Evolutionary conservation across 2,888 invertebrate species (phyloP).

Genomic region (Drosophila rellima): DNA sequence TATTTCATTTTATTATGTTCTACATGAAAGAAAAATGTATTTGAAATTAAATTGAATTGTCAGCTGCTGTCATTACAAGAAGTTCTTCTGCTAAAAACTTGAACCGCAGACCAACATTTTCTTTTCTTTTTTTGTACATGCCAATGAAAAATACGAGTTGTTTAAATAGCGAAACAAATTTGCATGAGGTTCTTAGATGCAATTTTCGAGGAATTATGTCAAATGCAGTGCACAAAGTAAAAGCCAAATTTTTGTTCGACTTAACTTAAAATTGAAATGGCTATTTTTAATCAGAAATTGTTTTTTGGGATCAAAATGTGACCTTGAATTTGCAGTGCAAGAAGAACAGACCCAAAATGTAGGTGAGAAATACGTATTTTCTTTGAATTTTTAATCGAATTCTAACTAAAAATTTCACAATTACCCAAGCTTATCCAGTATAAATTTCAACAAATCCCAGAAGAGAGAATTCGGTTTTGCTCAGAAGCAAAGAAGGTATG

Average conservation of each 20-base stretch:
- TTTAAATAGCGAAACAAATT: slow-evolving; percentile 15
- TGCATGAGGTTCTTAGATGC: background rate
- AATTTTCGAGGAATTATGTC: slow-evolving; percentile 32
- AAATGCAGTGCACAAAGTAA: slow-evolving; percentile 24
- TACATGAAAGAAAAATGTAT: slow-evolving; percentile 31
- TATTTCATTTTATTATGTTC: slow-evolving; percentile 7
- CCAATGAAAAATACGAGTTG: background rate
- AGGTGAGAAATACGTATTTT: background rate
- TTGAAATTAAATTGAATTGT: slow-evolving; percentile 28
- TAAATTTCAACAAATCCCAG: too few relatives aligned
- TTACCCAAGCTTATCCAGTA: too few relatives aligned
- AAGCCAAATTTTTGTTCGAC: background rate
- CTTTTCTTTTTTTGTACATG: background rate
- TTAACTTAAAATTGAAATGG: background rate
- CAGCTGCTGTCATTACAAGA: slow-evolving; percentile 8
- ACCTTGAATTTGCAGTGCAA: background rate
- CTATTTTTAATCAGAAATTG: slow-evolving; percentile 3
- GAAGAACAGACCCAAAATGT: background rate
- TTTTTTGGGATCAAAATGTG: slow-evolving; percentile 1
- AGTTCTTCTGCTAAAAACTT: slow-evolving; percentile 1
- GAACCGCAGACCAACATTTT: slow-evolving; percentile 18
- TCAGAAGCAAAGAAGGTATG: too few relatives aligned
- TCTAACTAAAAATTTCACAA: too few relatives aligned
- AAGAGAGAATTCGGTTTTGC: too few relatives aligned
- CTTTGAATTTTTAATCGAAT: too few relatives aligned